Evolutionary conservation across 2,113 vertebrate species (phyloP), one percentile per base, ranked within the genome.

Genomic region (Bolborhynchus lineola): DNA sequence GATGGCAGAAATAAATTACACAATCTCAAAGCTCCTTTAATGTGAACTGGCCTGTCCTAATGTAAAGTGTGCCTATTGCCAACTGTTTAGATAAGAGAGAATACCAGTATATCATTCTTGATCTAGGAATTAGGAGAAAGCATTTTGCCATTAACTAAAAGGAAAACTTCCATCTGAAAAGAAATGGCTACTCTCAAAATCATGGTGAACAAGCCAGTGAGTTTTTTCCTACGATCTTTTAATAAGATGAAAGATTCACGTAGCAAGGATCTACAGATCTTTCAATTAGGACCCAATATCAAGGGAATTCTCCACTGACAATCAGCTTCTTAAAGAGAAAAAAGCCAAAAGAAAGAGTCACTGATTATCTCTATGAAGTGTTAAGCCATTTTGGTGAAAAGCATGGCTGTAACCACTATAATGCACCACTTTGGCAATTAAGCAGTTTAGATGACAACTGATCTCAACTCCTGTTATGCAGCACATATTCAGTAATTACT

Each of bases 361-460:
- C 23, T 70, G 53, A 81, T 88, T 17, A 69, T 19, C 10, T 13
- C 49, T 28, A 67, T 23, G 21, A 14, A 41, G 46, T 9, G 16
- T 33, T 78, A 74, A 77, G 64, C 74, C 17, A n/a, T 53, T 72
- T 50, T 53, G 50, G 37, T 78, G 60, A 78, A 70, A 50, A 93
- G 28, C 64, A 39, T 2, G 46, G 41, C 24, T 7, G 1, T 65
- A 85, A 80, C 85, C 77, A 75, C 46, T 37, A 42, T 71, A 70
- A 86, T 35, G 50, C 55, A 92, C 64, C 69, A 52, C 33, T 60
- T 42, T 16, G 55, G 53, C 89, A 78, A 92, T 75, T 87, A 79
- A 89, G 81, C 52, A 84, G 62, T 82, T 91, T 76, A 89, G 62
- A 82, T 57, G 47, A 92, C 77, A 93, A 86, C 46, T 75, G 88